phyloP scores from a whole-genome alignment of 2,888 invertebrate genomes.

The Ormyrus rosae region DNA sequence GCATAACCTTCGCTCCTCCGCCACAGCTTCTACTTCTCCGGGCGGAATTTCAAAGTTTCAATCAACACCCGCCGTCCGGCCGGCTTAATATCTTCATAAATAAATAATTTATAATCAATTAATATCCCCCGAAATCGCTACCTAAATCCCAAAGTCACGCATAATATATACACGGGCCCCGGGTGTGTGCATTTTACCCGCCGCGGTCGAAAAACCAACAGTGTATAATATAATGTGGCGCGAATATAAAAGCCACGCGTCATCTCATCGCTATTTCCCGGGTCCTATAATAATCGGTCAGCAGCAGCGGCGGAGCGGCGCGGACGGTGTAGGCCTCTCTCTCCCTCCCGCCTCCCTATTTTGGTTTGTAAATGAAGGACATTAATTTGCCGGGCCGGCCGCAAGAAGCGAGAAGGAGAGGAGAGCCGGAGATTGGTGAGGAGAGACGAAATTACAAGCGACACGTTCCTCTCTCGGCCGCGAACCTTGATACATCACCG shows the following conservation, averaged over 20 bases:
- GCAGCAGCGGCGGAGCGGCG: slow-evolving; percentile 51
- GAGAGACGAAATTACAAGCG: slow-evolving; percentile 55
- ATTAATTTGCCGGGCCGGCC: slow-evolving; percentile 59
- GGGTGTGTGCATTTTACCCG: no score
- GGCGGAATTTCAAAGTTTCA: slow-evolving; percentile 25
- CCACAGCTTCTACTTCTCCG: background rate
- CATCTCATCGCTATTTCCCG: slow-evolving; percentile 67
- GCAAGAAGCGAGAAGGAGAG: slow-evolving; percentile 30
- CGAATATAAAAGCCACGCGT: slow-evolving; percentile 57
- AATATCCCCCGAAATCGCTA: slow-evolving; percentile 19
- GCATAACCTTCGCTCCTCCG: background rate
- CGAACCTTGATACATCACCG: slow-evolving; percentile 53
- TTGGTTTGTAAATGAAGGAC: slow-evolving; percentile 64
- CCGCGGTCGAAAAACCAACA: slow-evolving; percentile 20
- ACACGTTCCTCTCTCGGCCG: slow-evolving; percentile 46
- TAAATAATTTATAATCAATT: slow-evolving; percentile 53
- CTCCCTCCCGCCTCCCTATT: slow-evolving; percentile 56
- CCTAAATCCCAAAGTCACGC: background rate
- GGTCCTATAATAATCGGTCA: slow-evolving; percentile 56
- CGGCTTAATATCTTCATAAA: slow-evolving; percentile 27
- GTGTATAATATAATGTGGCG: slow-evolving; percentile 30
- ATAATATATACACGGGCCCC: background rate
- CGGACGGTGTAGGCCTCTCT: background rate
- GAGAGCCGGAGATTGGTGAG: slow-evolving; percentile 9
- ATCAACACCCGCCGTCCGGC: slow-evolving; percentile 20